Conservation (phyloP, 1,140 invertebrate genomes). For the Holcopasites calliopsidis region DNA sequence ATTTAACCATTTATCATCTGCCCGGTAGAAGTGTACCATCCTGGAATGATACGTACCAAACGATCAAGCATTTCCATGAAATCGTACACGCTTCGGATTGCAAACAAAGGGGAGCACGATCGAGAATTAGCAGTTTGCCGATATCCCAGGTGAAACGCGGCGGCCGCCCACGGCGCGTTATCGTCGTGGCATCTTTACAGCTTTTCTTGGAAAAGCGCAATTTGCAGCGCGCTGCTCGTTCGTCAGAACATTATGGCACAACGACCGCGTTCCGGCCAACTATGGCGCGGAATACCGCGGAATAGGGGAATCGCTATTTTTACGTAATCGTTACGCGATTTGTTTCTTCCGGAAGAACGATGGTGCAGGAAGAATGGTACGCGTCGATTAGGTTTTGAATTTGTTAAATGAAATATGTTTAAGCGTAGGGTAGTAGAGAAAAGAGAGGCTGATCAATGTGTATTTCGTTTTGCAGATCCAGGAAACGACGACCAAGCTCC, state of each 20-base stretch:
- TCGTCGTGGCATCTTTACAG: conserved; percentile 43
- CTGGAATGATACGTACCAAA: background rate
- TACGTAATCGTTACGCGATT: conserved; percentile 37
- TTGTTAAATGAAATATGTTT: no score
- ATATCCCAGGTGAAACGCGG: background rate
- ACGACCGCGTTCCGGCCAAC: background rate
- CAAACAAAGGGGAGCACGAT: background rate
- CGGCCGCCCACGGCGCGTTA: background rate
- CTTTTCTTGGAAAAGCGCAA: conserved; percentile 50
- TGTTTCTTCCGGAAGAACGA: no score
- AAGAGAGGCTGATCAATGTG: background rate
- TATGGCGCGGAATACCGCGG: conserved; percentile 9
- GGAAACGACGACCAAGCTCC: conserved; percentile 84
- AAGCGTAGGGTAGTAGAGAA: no score
- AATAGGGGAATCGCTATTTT: conserved; percentile 37
- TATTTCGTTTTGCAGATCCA: conserved; percentile 63
- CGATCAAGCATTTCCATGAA: background rate
- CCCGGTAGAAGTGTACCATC: no score
- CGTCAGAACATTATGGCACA: conserved; percentile 43
- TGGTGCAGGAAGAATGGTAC: no score
- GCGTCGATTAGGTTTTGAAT: no score
- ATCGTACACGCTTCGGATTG: background rate
- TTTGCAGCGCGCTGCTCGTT: conserved; percentile 23
- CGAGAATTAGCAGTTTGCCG: background rate
- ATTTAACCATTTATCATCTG: no score